Evolutionary conservation across 2,797 vertebrate species (phyloP), one percentile per base, ranked within the genome.

Genomic region (Mallotus villosus): DNA sequence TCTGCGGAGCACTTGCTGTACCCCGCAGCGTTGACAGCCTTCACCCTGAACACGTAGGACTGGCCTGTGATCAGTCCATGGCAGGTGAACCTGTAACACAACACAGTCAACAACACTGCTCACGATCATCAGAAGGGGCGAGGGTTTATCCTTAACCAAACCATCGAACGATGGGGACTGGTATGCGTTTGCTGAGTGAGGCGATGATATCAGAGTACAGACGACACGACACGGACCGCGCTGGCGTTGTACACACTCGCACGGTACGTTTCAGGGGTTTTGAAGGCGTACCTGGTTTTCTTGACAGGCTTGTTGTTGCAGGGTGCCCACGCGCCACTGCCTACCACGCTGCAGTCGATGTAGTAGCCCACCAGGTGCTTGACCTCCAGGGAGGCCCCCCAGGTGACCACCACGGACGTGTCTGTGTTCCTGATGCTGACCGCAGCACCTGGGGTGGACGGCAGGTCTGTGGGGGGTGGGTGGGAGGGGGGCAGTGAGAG

Each of bases 301-400:
- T 95, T 97, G 73, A 99, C 95, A 0, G 98, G 97, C 72, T 97
- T 99, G 87, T 99, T 99, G 91, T 98, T 99, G 90, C 97, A 97
- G 2, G 98, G 96, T 57, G 90, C 91, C 98, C 98, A 99, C 29
- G 73, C 85, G 19, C 93, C 92, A 25, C 94, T 96, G 71, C 97
- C 97, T 60, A 90, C 92, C 49, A 94, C 81, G 4, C 92, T 95
- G 41, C 91, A 91, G 79, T 98, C 95, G 66, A 98, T 94, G 77
- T 99, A 99, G 85, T 99, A 99, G 16, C 97, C 96, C 37, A 94
- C 94, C 82, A 97, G 85, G 63, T 95, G 92, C 69, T 88, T 93
- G 58, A 94, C 94, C 22, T 97, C 95, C 82, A 93, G 94, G 32
- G 95, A 94, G 61, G 94, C 94, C 5, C 79, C 89, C 96, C 96